A percentile compares a stretch with the other conserved stretches of the same genome.
Conservation (phyloP, 2,888 invertebrate genomes). For the Hofmannophila pseudospretella region DNA sequence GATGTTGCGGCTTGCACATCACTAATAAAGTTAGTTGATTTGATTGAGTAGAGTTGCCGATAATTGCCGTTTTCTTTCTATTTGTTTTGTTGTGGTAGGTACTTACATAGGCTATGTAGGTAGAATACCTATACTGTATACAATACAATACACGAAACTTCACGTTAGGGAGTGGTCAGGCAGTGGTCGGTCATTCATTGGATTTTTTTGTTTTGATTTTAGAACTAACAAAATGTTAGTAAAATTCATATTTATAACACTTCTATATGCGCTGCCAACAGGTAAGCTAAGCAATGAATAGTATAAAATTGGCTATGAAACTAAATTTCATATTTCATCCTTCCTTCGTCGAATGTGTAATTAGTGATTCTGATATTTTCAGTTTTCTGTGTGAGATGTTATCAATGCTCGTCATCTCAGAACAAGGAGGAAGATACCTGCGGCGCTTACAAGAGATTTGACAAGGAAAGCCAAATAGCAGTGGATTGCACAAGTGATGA, state of each 20-base stretch:
- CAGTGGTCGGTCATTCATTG: constrained; percentile 3
- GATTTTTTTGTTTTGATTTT: constrained; percentile 5
- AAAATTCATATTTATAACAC: constrained; percentile 17
- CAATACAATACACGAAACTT: too few relatives aligned
- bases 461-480: constrained; percentile 90
- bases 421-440: constrained; percentile 88
- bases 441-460: constrained; percentile 92
- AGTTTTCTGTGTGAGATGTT: constrained; percentile 90
- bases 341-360: too few relatives aligned
- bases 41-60: too few relatives aligned
- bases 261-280: constrained; percentile 22
- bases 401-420: constrained; percentile 95
- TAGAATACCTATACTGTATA: too few relatives aligned
- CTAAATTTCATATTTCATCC: background rate
- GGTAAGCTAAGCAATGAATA: too few relatives aligned
- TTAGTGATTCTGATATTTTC: constrained; percentile 30
- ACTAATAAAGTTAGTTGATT: too few relatives aligned
- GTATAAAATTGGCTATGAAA: too few relatives aligned
- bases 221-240: constrained; percentile 13
- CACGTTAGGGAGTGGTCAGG: constrained; percentile 14
- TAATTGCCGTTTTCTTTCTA: too few relatives aligned
- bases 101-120: too few relatives aligned
- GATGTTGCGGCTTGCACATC: too few relatives aligned
- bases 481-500: constrained; percentile 97
- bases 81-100: too few relatives aligned